Conservation (phyloP, 2,113 vertebrate genomes). For the Tetrao urogallus region DNA sequence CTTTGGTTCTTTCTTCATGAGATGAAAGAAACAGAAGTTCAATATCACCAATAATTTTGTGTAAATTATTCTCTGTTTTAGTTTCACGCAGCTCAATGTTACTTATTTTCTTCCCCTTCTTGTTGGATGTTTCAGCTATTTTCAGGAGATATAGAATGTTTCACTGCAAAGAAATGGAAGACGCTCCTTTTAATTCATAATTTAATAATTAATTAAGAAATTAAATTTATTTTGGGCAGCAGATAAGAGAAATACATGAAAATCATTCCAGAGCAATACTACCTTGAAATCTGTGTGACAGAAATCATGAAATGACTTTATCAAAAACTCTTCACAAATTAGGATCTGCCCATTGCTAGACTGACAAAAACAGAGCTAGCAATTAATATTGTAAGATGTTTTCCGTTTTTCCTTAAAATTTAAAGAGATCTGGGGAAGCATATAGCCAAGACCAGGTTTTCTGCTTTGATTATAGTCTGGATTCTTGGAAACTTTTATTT, state of each 20-base stretch:
- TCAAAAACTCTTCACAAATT: not conserved
- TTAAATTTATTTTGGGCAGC: not conserved
- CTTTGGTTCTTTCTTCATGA: not conserved
- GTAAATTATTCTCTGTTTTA: constrained; percentile 20
- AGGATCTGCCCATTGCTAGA: not conserved
- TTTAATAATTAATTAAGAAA: too few species aligned
- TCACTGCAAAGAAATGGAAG: not conserved
- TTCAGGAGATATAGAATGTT: not conserved
- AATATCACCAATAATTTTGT: constrained; percentile 5
- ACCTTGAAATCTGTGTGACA: constrained; percentile 41
- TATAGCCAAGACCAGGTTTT: not conserved
- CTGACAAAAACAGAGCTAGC: not conserved
- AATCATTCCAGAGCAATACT: not conserved
- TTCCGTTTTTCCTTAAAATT: not conserved
- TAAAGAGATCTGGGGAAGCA: not conserved
- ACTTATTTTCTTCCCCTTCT: not conserved
- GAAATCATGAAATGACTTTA: not conserved
- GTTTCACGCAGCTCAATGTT: not conserved
- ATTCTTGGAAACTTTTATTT: not conserved
- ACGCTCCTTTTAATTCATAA: too few species aligned
- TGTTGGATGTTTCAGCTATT: not conserved
- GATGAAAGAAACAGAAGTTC: constrained; percentile 12
- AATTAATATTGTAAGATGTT: not conserved
- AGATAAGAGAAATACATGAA: not conserved
- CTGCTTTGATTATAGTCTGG: not conserved